Evolutionary conservation across 1,140 invertebrate species (phyloP).

Genomic region (Aphelinus certus): DNA sequence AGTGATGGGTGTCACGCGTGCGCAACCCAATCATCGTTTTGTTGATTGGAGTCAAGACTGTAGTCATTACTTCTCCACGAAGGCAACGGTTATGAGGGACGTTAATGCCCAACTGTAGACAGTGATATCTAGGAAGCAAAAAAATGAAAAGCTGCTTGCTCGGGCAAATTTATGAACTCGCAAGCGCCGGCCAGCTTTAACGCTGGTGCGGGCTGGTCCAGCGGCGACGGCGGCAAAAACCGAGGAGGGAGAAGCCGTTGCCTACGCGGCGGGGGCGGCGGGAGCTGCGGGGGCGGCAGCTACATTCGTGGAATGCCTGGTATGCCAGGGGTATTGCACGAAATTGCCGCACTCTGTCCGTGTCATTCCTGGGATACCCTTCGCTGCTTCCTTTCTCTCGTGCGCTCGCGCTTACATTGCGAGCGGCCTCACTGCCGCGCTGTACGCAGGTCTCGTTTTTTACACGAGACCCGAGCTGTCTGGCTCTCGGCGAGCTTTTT

Average conservation of each 20-base stretch:
- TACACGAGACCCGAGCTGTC: too few relatives aligned
- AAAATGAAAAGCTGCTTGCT: too few relatives aligned
- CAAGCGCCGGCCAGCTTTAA: background rate
- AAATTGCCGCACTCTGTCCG: conserved; percentile 63
- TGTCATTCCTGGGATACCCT: conserved; percentile 55
- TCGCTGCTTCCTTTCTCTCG: conserved; percentile 33
- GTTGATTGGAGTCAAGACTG: too few relatives aligned
- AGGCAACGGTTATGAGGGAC: background rate
- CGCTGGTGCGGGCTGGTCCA: conserved; percentile 2
- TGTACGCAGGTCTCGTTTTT: too few relatives aligned
- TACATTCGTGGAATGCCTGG: conserved; percentile 59
- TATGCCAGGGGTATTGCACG: conserved; percentile 62
- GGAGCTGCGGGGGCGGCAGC: conserved; percentile 60
- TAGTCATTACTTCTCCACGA: background rate
- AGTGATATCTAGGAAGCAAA: too few relatives aligned
- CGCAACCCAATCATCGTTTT: too few relatives aligned
- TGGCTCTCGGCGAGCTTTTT: too few relatives aligned
- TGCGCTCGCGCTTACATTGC: background rate
- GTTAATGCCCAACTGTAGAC: too few relatives aligned
- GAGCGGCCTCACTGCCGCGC: too few relatives aligned
- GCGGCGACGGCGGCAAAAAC: conserved; percentile 23
- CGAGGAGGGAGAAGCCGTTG: too few relatives aligned
- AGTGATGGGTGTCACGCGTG: too few relatives aligned
- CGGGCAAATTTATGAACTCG: too few relatives aligned
- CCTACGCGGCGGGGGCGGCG: conserved; percentile 1